phyloP scores from a whole-genome alignment of 2,113 vertebrate species.

The Lanius ludovicianus region DNA sequence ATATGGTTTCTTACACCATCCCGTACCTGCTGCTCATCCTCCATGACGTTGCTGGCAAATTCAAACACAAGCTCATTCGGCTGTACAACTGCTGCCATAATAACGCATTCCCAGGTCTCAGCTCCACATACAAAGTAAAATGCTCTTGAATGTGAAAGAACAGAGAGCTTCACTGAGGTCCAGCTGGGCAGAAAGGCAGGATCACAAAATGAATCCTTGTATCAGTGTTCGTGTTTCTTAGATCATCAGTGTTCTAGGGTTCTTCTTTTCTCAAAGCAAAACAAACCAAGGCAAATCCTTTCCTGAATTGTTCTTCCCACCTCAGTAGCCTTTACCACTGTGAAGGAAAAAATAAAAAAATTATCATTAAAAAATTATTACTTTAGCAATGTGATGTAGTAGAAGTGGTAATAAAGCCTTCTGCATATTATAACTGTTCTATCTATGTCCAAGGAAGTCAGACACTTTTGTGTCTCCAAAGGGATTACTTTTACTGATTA shows the following conservation, averaged over 20 bases:
- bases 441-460: background rate
- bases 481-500: background rate
- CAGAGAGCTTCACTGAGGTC: background rate
- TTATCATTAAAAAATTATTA: background rate
- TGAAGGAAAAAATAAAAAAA: background rate
- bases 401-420: background rate
- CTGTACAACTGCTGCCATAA: slow-evolving; percentile 86
- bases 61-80: slow-evolving; percentile 94
- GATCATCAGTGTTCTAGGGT: background rate
- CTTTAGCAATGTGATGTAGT: background rate
- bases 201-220: background rate
- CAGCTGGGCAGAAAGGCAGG: background rate
- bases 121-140: slow-evolving; percentile 71
- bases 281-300: slow-evolving; percentile 18
- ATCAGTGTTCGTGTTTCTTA: background rate
- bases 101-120: slow-evolving; percentile 77
- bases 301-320: slow-evolving; percentile 34
- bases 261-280: slow-evolving; percentile 33
- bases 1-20: background rate
- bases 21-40: slow-evolving; percentile 86
- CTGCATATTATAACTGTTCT: background rate
- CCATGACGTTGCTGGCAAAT: slow-evolving; percentile 91
- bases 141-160: background rate
- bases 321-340: slow-evolving; percentile 30
- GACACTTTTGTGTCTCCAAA: background rate